A percentile compares a stretch with the other conserved stretches of the same genome.
Conservation (phyloP, 92 coral and sea anemone species). For the Porites rus region DNA sequence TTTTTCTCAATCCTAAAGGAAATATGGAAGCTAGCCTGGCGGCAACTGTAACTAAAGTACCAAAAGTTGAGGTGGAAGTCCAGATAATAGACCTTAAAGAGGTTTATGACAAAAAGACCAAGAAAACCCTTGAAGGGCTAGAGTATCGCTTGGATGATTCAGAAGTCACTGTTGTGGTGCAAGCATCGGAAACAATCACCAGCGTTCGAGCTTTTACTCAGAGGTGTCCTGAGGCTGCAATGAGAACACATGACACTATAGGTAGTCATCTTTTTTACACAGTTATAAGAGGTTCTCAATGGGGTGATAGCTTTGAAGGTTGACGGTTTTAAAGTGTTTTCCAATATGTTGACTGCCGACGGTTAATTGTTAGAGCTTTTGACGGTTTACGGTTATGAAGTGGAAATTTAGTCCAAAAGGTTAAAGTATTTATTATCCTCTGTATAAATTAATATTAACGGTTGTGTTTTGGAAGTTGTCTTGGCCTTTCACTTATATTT, state of each 20-base stretch:
- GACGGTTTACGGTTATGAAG: no score
- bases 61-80: slow-evolving; percentile 37
- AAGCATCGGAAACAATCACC: slow-evolving; percentile 42
- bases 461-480: no score
- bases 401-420: no score
- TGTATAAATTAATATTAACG: no score
- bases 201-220: slow-evolving; percentile 69
- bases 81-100: slow-evolving; percentile 59
- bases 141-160: slow-evolving; percentile 67
- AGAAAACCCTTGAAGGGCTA: slow-evolving; percentile 52
- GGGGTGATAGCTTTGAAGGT: no score
- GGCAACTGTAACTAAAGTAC: not conserved
- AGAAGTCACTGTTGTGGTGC: slow-evolving; percentile 53
- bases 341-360: no score
- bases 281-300: no score
- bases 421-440: no score
- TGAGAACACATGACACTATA: slow-evolving; percentile 64
- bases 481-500: no score
- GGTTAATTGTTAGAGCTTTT: no score
- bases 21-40: not conserved
- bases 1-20: not conserved
- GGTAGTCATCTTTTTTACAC: slow-evolving; percentile 28
- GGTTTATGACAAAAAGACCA: slow-evolving; percentile 67
- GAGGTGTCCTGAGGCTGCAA: slow-evolving; percentile 82
- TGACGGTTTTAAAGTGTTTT: no score